Evolutionary conservation across 2,888 invertebrate genomes (phyloP).

Genomic region (Holacanthella duospinosa): DNA sequence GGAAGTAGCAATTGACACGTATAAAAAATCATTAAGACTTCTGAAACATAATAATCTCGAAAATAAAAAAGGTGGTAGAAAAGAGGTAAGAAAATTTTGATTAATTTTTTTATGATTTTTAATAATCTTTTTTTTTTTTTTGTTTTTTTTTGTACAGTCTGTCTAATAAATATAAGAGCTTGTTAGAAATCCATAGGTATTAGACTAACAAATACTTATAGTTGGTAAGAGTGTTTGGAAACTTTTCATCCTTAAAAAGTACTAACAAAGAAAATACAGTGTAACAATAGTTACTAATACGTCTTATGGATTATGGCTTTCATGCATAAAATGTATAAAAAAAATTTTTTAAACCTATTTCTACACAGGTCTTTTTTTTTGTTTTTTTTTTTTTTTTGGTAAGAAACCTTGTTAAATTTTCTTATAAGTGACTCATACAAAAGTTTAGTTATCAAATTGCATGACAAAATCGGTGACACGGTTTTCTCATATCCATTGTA

Average conservation of each 20-base stretch:
- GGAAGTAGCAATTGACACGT: conserved; percentile 3
- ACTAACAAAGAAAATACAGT: no score
- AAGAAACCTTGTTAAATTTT: background rate
- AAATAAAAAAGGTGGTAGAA: background rate
- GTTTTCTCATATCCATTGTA: background rate
- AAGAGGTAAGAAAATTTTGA: background rate
- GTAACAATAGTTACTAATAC: no score
- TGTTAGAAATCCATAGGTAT: no score
- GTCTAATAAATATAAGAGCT: no score
- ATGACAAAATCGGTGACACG: background rate
- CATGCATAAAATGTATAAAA: conserved; percentile 2
- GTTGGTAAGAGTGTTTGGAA: no score
- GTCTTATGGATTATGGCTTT: background rate
- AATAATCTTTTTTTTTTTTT: no score
- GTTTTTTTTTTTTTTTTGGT: no score
- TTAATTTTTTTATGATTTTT: background rate
- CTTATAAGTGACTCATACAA: background rate
- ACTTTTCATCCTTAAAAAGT: no score
- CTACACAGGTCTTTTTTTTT: background rate
- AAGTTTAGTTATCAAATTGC: conserved; percentile 1
- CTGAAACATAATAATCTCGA: background rate
- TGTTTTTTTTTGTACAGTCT: no score
- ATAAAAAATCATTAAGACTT: background rate
- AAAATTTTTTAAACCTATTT: no score
- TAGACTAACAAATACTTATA: no score